Evolutionary conservation across 2,888 invertebrate genomes (phyloP).

Genomic region (Phanerotoma sp.): DNA sequence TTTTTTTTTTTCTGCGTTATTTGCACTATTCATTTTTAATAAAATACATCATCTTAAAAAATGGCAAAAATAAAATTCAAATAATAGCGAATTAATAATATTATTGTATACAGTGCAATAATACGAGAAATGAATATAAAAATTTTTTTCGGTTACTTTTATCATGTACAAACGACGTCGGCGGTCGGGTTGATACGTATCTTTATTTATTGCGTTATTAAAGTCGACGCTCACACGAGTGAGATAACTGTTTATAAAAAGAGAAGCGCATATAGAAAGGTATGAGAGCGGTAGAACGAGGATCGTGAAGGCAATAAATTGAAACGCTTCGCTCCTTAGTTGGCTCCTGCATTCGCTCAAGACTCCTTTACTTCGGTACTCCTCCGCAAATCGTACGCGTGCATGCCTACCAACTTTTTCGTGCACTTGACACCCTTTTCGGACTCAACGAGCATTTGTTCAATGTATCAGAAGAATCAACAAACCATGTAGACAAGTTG

Average conservation of each 20-base stretch:
- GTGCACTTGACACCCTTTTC: conserved; percentile 16
- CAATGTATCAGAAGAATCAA: neutral
- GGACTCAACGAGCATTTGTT: neutral
- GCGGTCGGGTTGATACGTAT: conserved; percentile 38
- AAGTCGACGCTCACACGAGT: conserved; percentile 40
- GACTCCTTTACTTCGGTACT: conserved; percentile 3
- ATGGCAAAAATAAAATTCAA: neutral
- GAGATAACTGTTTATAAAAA: conserved; percentile 33
- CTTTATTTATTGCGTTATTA: conserved; percentile 53
- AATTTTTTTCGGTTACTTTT: conserved; percentile 9
- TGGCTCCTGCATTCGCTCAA: conserved; percentile 20
- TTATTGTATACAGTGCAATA: too few species aligned
- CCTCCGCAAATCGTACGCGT: conserved; percentile 20
- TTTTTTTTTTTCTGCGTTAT: too few species aligned
- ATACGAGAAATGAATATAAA: neutral
- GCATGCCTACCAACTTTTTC: neutral
- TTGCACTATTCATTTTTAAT: too few species aligned
- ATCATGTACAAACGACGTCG: conserved; percentile 17
- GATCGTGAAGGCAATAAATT: conserved; percentile 33
- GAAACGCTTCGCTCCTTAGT: conserved; percentile 35
- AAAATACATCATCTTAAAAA: neutral
- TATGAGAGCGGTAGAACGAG: conserved; percentile 16
- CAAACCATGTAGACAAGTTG: neutral
- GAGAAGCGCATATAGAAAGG: conserved; percentile 15
- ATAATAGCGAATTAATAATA: too few species aligned